Conservation (phyloP, 2,797 vertebrate genomes). For the Vespertilio murinus region DNA sequence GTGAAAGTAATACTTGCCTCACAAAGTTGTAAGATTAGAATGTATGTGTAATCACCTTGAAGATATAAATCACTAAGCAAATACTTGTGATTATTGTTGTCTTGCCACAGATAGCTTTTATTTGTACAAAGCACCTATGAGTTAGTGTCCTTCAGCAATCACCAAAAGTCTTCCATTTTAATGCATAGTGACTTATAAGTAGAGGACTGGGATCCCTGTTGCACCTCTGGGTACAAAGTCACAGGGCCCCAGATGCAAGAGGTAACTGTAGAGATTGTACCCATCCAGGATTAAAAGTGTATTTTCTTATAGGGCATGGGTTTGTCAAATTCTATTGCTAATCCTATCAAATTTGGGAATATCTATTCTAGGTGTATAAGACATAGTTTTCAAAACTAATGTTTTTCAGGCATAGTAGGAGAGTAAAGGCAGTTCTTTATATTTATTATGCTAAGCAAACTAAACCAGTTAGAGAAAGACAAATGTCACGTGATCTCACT, state of each 20-base stretch:
- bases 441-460: background rate
- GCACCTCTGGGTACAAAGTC: background rate
- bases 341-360: constrained; percentile 28
- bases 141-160: background rate
- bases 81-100: background rate
- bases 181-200: background rate
- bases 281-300: background rate
- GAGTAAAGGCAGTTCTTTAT: constrained; percentile 26
- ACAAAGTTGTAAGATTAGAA: constrained; percentile 26
- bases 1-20: background rate
- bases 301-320: background rate
- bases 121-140: background rate
- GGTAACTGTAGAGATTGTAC: constrained; percentile 14
- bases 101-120: background rate
- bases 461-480: too few species aligned
- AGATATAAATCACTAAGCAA: background rate
- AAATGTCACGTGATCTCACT: too few species aligned
- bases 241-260: background rate
- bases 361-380: background rate
- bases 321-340: constrained; percentile 36
- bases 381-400: background rate
- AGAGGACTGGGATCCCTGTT: background rate
- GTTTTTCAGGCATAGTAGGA: constrained; percentile 15
- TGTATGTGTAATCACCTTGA: background rate
- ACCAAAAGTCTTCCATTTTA: background rate